Percentiles rank a stretch among this genome's conserved stretches.
Conservation (phyloP, 2,888 invertebrate genomes). For the Creontiades dilutus region DNA sequence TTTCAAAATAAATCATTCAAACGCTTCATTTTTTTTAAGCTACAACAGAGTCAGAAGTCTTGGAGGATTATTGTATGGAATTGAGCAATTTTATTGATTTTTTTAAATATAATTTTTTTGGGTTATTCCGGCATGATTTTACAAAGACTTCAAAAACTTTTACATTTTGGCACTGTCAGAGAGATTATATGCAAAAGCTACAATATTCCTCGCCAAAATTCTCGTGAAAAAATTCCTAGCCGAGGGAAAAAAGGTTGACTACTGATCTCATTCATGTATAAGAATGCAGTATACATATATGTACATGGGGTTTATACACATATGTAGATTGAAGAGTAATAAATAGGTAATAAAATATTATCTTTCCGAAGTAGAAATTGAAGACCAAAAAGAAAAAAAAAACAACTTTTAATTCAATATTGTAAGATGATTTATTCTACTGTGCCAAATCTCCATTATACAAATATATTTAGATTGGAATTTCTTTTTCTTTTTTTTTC, state of each 20-base stretch:
- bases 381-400: too few relatives aligned
- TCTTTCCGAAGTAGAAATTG: slow-evolving; percentile 54
- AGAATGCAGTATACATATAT: slow-evolving; percentile 34
- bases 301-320: slow-evolving; percentile 43
- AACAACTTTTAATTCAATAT: slow-evolving; percentile 3
- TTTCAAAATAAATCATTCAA: slow-evolving; percentile 45
- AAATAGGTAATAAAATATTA: slow-evolving; percentile 61
- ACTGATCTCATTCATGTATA: slow-evolving; percentile 49
- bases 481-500: slow-evolving; percentile 37
- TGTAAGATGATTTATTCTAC: slow-evolving; percentile 62
- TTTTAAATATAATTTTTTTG: slow-evolving; percentile 63
- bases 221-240: slow-evolving; percentile 56
- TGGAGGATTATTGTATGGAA: slow-evolving; percentile 75
- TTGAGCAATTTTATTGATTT: slow-evolving; percentile 75
- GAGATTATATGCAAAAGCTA: slow-evolving; percentile 37
- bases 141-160: slow-evolving; percentile 66
- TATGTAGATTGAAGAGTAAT: slow-evolving; percentile 42
- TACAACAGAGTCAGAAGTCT: slow-evolving; percentile 67
- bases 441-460: slow-evolving; percentile 64
- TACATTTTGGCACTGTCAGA: slow-evolving; percentile 74
- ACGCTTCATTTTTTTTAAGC: slow-evolving; percentile 46
- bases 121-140: slow-evolving; percentile 73
- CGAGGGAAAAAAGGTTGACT: slow-evolving; percentile 61
- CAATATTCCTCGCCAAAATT: slow-evolving; percentile 53
- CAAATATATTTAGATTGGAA: slow-evolving; percentile 67